Evolutionary conservation across 2,797 vertebrate genomes (phyloP).

Genomic region (Tragelaphus oryx): DNA sequence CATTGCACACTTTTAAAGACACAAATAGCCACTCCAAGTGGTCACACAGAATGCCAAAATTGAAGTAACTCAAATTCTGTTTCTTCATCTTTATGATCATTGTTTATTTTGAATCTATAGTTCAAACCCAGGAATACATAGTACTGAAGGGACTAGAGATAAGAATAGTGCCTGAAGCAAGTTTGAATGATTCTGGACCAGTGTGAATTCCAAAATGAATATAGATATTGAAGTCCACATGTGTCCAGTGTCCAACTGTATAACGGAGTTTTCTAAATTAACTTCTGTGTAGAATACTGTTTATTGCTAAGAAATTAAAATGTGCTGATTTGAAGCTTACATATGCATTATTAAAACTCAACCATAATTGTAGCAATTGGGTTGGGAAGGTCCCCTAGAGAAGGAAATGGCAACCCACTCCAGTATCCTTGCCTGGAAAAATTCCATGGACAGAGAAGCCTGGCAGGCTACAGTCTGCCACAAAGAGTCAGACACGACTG

Average conservation of each 20-base stretch:
- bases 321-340: background rate
- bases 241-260: background rate
- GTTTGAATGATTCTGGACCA: background rate
- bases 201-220: background rate
- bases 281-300: background rate
- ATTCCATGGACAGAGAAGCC: background rate
- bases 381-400: background rate
- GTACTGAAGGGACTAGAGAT: background rate
- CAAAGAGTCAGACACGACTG: background rate
- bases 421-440: background rate
- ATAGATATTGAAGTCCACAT: background rate
- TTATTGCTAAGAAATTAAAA: conserved; percentile 15
- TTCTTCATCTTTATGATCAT: background rate
- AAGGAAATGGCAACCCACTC: background rate
- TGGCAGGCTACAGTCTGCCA: background rate
- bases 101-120: background rate
- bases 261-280: background rate
- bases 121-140: background rate
- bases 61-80: background rate
- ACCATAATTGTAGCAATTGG: background rate
- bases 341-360: background rate
- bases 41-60: background rate
- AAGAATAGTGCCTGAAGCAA: background rate
- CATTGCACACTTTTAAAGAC: background rate
- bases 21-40: background rate